A percentile compares a stretch with the other conserved stretches of the same genome.
These are phyloP conservation scores for Taphrorychus bicolor DNA, from an alignment of 2,888 invertebrate genomes.

Conservation along the genomic window DNA sequence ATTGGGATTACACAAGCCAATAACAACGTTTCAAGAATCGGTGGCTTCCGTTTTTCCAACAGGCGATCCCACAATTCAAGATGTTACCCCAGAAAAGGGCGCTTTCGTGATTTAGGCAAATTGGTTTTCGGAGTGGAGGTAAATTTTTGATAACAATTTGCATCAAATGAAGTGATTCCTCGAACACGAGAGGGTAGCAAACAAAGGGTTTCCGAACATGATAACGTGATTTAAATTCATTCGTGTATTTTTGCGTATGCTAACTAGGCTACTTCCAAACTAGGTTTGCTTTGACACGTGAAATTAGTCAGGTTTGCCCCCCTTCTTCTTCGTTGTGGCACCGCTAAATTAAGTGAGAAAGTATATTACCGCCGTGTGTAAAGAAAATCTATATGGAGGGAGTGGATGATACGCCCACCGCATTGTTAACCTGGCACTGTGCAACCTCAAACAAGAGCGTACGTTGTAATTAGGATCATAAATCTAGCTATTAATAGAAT, in stretches of 20 bases:
- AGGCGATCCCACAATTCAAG: conserved; percentile 15
- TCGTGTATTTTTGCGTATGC: background rate
- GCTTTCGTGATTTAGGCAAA: conserved; percentile 31
- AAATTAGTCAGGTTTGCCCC: background rate
- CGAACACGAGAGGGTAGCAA: conserved; percentile 12
- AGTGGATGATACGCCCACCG: background rate
- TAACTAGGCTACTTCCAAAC: too few relatives aligned
- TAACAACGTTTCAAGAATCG: background rate
- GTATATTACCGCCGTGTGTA: background rate
- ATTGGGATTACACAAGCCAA: background rate
- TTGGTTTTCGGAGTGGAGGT: conserved; percentile 26
- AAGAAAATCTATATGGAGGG: background rate
- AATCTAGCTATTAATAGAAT: conserved; percentile 26
- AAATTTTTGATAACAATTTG: conserved; percentile 38
- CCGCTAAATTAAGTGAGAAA: background rate
- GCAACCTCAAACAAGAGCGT: background rate
- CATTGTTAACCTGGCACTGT: background rate
- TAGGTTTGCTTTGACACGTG: background rate
- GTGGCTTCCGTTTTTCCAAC: conserved; percentile 12
- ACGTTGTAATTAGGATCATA: conserved; percentile 18
- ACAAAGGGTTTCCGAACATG: conserved; percentile 21
- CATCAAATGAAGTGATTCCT: conserved; percentile 30
- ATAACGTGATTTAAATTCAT: conserved; percentile 19
- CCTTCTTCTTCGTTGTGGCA: background rate
- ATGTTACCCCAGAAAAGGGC: conserved; percentile 11